Evolutionary conservation across 1,140 invertebrate genomes (phyloP).

Genomic region (Mizuhopecten yessoensis): DNA sequence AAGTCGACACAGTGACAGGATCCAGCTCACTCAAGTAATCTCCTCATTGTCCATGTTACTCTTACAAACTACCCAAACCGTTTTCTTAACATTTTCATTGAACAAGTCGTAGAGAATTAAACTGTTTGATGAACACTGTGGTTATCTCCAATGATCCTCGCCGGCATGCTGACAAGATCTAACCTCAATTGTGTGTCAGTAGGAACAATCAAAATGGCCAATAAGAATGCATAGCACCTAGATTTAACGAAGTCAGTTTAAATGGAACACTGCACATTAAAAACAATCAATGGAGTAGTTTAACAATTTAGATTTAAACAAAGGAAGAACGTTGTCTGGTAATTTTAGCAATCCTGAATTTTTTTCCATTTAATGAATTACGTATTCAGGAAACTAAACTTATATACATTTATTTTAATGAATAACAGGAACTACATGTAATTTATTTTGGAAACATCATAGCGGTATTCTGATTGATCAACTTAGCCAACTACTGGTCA

Average conservation of each 20-base stretch:
- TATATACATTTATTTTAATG: too few species aligned
- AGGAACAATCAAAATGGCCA: background rate
- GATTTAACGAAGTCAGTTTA: background rate
- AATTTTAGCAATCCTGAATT: too few species aligned
- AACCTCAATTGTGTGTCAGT: background rate
- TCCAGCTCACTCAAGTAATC: background rate
- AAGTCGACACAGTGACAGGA: background rate
- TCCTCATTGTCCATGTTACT: constrained; percentile 2
- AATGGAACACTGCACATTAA: background rate
- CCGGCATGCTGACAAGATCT: background rate
- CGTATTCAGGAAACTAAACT: too few species aligned
- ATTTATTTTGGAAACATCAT: too few species aligned
- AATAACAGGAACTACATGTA: too few species aligned
- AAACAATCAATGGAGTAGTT: background rate
- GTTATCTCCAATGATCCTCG: background rate
- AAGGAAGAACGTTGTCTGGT: background rate
- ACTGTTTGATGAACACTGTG: background rate
- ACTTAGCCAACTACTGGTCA: too few species aligned
- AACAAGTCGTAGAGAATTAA: background rate
- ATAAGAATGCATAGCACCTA: background rate
- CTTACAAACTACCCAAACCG: background rate
- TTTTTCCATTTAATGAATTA: too few species aligned
- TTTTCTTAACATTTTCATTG: background rate
- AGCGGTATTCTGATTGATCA: too few species aligned
- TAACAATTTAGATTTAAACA: background rate